A percentile compares a stretch with the other conserved stretches of the same genome.
These are phyloP conservation scores for Syrmaticus mikado DNA, from an alignment of 2,113 vertebrate genomes.

Conservation along the genomic window DNA sequence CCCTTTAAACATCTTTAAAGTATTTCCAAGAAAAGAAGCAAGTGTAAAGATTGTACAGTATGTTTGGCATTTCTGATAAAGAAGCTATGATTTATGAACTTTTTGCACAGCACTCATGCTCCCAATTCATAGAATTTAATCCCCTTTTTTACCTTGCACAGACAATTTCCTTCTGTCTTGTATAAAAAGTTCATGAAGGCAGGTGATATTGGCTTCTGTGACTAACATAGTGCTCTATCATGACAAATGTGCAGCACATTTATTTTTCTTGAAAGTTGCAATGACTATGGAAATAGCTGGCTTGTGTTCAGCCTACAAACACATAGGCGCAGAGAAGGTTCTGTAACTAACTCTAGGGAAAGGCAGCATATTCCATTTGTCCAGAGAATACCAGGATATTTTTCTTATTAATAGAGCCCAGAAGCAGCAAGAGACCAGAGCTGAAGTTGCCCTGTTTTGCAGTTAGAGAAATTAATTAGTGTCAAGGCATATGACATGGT, in stretches of 20 bases:
- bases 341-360: background rate
- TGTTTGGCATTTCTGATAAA: slow-evolving; percentile 48
- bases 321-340: background rate
- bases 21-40: slow-evolving; percentile 39
- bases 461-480: background rate
- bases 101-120: slow-evolving; percentile 8
- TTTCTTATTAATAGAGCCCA: background rate
- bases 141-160: slow-evolving; percentile 4
- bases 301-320: background rate
- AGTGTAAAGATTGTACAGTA: slow-evolving; percentile 10
- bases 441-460: background rate
- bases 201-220: background rate
- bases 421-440: background rate
- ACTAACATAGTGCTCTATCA: background rate
- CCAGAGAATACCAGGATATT: background rate
- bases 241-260: background rate
- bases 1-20: slow-evolving; percentile 45
- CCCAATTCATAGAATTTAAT: background rate
- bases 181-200: background rate
- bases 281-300: slow-evolving; percentile 25
- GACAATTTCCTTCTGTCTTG: slow-evolving; percentile 12
- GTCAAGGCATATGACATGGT: background rate
- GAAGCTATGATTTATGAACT: slow-evolving; percentile 44
- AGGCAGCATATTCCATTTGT: background rate
- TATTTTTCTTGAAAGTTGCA: background rate